phyloP scores from a whole-genome alignment of 92 coral and sea anemone species.

The Zoanthus sansibaricus region DNA sequence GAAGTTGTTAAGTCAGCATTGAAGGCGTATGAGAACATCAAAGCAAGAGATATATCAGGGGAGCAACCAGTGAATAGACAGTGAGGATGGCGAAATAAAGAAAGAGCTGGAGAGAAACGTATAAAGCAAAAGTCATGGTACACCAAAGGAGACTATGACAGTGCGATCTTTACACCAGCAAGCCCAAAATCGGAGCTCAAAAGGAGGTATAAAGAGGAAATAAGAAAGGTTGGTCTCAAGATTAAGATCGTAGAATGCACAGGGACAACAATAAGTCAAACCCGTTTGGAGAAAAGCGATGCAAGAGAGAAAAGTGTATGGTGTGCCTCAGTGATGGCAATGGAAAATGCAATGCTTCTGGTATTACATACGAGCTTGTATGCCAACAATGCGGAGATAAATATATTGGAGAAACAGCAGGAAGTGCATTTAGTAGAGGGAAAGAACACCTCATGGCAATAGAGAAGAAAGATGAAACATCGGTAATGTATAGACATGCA shows the following conservation, averaged over 20 bases:
- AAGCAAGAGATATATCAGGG: not conserved
- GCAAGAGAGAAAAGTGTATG: no score
- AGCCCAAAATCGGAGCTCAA: not conserved
- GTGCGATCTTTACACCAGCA: not conserved
- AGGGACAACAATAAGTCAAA: no score
- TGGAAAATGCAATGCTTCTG: not conserved
- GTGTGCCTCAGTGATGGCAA: not conserved
- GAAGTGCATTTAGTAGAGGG: no score
- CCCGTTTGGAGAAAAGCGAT: no score
- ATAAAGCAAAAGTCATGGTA: not conserved
- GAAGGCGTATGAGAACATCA: not conserved
- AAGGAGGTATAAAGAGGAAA: not conserved
- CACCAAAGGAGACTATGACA: not conserved
- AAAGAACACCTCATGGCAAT: no score
- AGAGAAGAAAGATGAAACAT: not conserved
- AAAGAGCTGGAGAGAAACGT: conserved; percentile 2
- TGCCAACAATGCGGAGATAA: not conserved
- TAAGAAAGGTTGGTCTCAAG: not conserved
- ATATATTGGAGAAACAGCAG: no score
- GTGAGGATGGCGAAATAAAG: not conserved
- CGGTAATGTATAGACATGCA: no score
- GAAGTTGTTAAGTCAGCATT: conserved; percentile 35
- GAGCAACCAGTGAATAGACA: not conserved
- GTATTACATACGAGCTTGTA: not conserved
- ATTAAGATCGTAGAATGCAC: no score